Evolutionary conservation across 35 echinoderm and acorn worm genomes (phyloP).

Genomic region (Ophiothrix spiculata): DNA sequence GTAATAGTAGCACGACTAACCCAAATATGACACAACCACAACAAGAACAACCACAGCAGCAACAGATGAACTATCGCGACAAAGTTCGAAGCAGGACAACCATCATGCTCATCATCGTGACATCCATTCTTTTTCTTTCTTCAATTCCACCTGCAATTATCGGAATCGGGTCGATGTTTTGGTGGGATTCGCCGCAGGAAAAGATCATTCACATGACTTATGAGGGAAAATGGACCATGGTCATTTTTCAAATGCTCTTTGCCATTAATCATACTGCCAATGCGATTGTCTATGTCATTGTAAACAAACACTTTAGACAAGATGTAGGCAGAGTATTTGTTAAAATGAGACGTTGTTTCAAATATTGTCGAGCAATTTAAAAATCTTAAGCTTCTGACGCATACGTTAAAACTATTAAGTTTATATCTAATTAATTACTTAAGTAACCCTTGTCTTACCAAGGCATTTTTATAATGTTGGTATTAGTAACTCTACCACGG

Average conservation of each 20-base stretch:
- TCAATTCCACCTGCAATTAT: not conserved
- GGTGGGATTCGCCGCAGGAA: not conserved
- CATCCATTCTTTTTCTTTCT: no score
- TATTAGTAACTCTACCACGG: no score
- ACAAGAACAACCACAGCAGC: not conserved
- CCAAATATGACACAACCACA: not conserved
- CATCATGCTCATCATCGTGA: no score
- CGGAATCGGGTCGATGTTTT: not conserved
- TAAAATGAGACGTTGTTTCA: no score
- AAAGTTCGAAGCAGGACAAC: not conserved
- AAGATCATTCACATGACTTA: not conserved
- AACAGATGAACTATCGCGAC: not conserved
- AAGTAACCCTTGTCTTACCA: no score
- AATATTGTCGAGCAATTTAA: no score
- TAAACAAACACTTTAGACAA: not conserved
- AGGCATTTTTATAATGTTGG: no score
- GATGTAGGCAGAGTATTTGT: no score
- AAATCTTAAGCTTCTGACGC: no score
- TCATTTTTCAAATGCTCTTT: not conserved
- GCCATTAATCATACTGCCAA: not conserved
- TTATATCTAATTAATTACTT: no score
- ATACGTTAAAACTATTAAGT: no score
- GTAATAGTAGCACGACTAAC: not conserved
- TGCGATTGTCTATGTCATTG: not conserved
- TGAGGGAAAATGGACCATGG: no score